A percentile compares a stretch with the other conserved stretches of the same genome.
Evolutionary conservation across 2,888 invertebrate species (phyloP).

Genomic region (Octodonta nipae): DNA sequence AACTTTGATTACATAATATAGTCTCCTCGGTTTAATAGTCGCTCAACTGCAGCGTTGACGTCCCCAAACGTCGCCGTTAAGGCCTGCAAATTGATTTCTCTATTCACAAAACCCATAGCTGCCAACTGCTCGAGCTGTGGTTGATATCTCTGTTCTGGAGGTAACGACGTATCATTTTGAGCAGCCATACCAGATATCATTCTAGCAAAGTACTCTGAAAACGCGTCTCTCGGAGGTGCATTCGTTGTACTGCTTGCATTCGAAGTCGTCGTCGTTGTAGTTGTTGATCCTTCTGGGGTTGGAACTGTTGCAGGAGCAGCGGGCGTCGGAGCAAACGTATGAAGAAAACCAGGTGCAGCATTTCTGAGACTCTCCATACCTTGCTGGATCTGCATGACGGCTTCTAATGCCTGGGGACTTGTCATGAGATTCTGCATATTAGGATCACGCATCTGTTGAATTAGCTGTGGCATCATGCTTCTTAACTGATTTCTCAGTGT

Average conservation of each 20-base stretch:
- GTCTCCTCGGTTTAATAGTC: constrained; percentile 53
- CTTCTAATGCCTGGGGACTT: constrained; percentile 87
- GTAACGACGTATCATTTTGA: constrained; percentile 37
- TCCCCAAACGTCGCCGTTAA: constrained; percentile 93
- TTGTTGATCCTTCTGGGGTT: constrained; percentile 24
- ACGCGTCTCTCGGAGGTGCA: constrained; percentile 25
- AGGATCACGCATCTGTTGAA: constrained; percentile 83
- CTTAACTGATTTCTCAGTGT: constrained; percentile 67
- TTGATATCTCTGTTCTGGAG: constrained; percentile 90
- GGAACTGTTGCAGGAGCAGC: constrained; percentile 5
- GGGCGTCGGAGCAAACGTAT: constrained; percentile 36
- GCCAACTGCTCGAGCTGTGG: constrained; percentile 87
- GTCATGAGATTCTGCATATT: constrained; percentile 76
- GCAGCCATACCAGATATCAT: constrained; percentile 55
- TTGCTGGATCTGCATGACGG: constrained; percentile 88
- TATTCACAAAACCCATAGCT: constrained; percentile 93
- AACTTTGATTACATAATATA: too few species aligned
- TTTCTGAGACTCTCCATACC: constrained; percentile 80
- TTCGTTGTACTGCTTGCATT: constrained; percentile 28
- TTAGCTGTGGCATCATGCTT: constrained; percentile 72
- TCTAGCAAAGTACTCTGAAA: constrained; percentile 62
- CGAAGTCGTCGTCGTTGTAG: constrained; percentile 21
- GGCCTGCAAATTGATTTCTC: constrained; percentile 95
- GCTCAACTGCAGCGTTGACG: constrained; percentile 94
- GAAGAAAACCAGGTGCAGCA: constrained; percentile 71